These are phyloP conservation scores for Erebia aethiops DNA, from an alignment of 2,888 invertebrate species.

Conservation along the genomic window DNA sequence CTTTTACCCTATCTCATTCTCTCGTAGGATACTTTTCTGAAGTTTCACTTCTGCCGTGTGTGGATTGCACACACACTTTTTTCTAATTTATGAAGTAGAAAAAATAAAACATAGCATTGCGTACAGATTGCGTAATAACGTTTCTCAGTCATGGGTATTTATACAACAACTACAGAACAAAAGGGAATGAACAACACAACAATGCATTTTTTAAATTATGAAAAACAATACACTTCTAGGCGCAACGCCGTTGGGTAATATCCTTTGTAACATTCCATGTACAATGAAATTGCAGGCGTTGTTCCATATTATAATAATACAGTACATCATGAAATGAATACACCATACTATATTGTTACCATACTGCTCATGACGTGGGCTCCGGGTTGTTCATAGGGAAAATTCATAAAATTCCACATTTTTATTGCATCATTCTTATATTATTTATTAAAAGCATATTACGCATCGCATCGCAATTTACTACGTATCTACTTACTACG, in stretches of 20 bases:
- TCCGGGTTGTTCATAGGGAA: constrained; percentile 8
- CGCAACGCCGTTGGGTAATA: constrained; percentile 44
- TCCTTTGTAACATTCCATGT: constrained; percentile 56
- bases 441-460: constrained; percentile 11
- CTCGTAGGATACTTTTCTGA: too few relatives aligned
- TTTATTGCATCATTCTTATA: constrained; percentile 4
- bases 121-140: constrained; percentile 31
- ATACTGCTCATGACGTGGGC: constrained; percentile 27
- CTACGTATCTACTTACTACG: too few relatives aligned
- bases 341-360: constrained; percentile 36
- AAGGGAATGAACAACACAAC: constrained; percentile 38
- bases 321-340: constrained; percentile 42
- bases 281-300: constrained; percentile 41
- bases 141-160: constrained; percentile 34
- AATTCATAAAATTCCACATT: constrained; percentile 10
- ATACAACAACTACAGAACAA: constrained; percentile 40
- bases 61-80: too few relatives aligned
- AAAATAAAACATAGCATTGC: constrained; percentile 20
- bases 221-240: constrained; percentile 45
- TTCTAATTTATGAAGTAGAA: neutral
- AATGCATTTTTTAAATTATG: constrained; percentile 39
- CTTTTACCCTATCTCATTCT: too few relatives aligned
- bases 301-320: constrained; percentile 42
- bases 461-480: neutral
- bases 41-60: too few relatives aligned